Percentiles rank a stretch among this genome's conserved stretches.
Evolutionary conservation across 2,888 invertebrate species (phyloP).

Genomic region (Machimus rusticus): DNA sequence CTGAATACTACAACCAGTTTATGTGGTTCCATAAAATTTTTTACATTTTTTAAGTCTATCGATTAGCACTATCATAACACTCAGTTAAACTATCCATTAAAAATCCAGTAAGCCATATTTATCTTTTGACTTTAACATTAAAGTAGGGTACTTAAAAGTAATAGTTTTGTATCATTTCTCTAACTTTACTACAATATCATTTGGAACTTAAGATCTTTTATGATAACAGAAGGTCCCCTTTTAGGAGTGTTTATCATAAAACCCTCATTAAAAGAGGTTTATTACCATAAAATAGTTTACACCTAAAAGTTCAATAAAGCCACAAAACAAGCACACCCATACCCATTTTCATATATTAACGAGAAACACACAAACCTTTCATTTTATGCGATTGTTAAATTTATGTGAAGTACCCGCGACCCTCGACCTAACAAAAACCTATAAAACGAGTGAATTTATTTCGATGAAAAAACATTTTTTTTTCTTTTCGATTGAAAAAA

Average conservation of each 20-base stretch:
- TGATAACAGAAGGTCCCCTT: neutral
- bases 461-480: neutral
- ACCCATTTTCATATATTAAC: neutral
- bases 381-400: neutral
- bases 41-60: neutral
- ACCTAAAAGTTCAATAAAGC: neutral
- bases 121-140: neutral
- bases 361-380: neutral
- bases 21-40: too few species aligned
- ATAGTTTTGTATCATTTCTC: neutral
- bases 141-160: neutral
- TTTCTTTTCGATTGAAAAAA: neutral
- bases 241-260: neutral
- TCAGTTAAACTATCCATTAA: neutral
- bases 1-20: too few species aligned
- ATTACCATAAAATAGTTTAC: neutral
- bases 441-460: neutral
- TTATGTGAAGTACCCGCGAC: neutral
- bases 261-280: neutral
- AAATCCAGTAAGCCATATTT: neutral
- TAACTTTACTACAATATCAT: neutral
- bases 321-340: neutral
- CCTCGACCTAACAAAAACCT: neutral
- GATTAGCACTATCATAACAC: neutral
- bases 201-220: neutral